Base-by-base conservation (phyloP, 2,888 invertebrate genomes). In the Agriopis marginaria region DNA sequence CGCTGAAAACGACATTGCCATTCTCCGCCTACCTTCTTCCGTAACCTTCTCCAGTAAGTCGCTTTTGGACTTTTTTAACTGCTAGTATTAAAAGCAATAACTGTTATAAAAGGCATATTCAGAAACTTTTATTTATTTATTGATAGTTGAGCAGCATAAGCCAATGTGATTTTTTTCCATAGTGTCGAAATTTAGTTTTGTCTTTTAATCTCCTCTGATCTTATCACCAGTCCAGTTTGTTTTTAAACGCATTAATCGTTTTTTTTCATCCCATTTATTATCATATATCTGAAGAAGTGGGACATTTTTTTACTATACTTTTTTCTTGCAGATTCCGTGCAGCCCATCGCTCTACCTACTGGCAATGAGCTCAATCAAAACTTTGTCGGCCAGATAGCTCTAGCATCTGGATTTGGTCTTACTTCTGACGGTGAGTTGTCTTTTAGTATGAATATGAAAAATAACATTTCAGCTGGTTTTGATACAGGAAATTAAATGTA, bases 401-500 rank as follows among this genome's bases (percentile, higher is more conserved):
- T 83, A 6, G 88, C 88, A 12, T 87, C 89, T 62, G 89, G 89
- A 71, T 89, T 63, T 56, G 89, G 90, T 8, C 76, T 77, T 44
- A 88, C 85, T 54, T 63, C 71, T 50, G 86, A 87, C 59, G 79
- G 89, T 87, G 77, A 81, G 78, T 70, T 44, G n/a, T 3, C 14
- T 40, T 55, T 9, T 42, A 55, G 14, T 17, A 23, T 9, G 9
- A 32, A 10, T 8, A 5, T 47, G 47, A 47, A n/a, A 5, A 47
- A 7, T 11, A 32, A 32, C 32, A 32, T 32, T 32, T 32, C 32
- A 32, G 32, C 32, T 32, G 32, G 5, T 32, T 32, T 32, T 32
- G 32, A 32, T 5, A 5, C 3, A 32, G 32, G 32, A 32, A 32
- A 32, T 0, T 32, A 32, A 32, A 32, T 32, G 32, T 32, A 32